phyloP scores from a whole-genome alignment of 2,888 invertebrate species.

The Yponomeuta sedellus region DNA sequence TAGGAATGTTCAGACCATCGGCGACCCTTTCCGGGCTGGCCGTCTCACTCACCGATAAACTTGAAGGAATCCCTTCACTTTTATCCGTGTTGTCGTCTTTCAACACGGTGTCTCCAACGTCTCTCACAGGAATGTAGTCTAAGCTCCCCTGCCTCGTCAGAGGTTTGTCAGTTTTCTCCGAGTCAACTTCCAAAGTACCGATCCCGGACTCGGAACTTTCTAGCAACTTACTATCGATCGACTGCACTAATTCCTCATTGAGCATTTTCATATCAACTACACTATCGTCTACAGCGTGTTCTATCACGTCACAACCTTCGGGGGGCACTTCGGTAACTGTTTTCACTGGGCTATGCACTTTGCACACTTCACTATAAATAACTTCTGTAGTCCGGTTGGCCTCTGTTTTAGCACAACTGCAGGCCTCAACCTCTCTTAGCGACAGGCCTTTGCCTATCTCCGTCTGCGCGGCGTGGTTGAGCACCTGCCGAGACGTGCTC shows the following conservation, averaged over 20 bases:
- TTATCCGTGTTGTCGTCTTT: constrained; percentile 68
- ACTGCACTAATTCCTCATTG: constrained; percentile 44
- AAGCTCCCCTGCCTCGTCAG: constrained; percentile 63
- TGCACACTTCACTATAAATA: constrained; percentile 80
- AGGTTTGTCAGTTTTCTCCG: constrained; percentile 53
- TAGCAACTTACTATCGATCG: constrained; percentile 50
- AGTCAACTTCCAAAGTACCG: constrained; percentile 41
- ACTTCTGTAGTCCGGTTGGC: constrained; percentile 53
- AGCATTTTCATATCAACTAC: constrained; percentile 33
- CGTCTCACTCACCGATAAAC: constrained; percentile 66
- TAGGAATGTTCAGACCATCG: constrained; percentile 46
- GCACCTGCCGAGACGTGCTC: constrained; percentile 24
- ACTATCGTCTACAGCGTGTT: constrained; percentile 36
- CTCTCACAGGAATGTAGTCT: constrained; percentile 70
- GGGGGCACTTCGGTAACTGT: constrained; percentile 40
- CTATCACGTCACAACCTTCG: constrained; percentile 55
- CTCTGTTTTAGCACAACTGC: constrained; percentile 44
- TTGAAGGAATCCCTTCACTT: constrained; percentile 69
- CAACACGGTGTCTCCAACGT: constrained; percentile 55
- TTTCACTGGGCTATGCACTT: constrained; percentile 73
- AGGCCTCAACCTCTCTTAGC: constrained; percentile 60
- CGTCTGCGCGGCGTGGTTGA: constrained; percentile 67
- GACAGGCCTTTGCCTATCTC: constrained; percentile 66
- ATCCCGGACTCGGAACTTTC: constrained; percentile 62
- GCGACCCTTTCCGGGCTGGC: constrained; percentile 66